Evolutionary conservation across 2,113 vertebrate genomes (phyloP).

Genomic region (Heteronetta atricapilla): DNA sequence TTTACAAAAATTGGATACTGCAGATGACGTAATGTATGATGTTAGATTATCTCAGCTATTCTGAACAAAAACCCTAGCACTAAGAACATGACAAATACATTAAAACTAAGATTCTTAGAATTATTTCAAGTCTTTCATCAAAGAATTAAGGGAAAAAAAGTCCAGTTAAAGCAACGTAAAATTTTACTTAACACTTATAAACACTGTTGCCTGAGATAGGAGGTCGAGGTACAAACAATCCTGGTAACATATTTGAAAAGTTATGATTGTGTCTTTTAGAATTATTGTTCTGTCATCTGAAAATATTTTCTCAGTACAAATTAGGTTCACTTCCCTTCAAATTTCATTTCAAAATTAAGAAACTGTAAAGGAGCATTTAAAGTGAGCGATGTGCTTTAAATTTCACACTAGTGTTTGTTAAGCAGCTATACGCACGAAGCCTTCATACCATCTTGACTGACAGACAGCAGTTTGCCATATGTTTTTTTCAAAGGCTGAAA

Average conservation of each 20-base stretch:
- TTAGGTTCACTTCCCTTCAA: neutral
- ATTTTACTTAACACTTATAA: neutral
- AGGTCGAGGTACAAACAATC: neutral
- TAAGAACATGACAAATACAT: neutral
- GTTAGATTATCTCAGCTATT: neutral
- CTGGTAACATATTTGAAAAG: neutral
- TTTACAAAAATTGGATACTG: neutral
- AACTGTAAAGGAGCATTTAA: neutral
- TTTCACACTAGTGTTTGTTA: neutral
- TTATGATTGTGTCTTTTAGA: neutral
- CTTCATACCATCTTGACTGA: neutral
- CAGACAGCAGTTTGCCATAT: neutral
- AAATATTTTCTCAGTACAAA: neutral
- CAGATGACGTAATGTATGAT: accelerated
- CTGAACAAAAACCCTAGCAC: neutral
- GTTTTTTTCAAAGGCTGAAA: neutral
- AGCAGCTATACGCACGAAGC: neutral
- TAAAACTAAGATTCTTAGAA: neutral
- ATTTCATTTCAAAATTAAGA: neutral
- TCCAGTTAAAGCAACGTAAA: neutral
- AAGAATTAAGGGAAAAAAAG: neutral
- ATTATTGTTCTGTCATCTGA: neutral
- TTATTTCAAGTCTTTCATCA: neutral
- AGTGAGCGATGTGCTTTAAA: neutral
- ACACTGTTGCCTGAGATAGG: neutral